These are phyloP conservation scores for Mus musculus DNA, from an alignment of 2,113 vertebrate species.

Conservation along the genomic window GRCm39 chr15:26392001-26392500, in stretches of 20 bases:
- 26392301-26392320: slow-evolving; percentile 46
- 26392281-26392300: background rate
- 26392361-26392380: background rate
- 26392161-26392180: background rate
- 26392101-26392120: background rate
- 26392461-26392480: background rate
- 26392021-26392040: background rate
- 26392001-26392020: background rate
- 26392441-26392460: background rate
- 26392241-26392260: background rate
- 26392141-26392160: background rate
- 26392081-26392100: background rate
- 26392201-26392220: background rate
- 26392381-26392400: background rate
- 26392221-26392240: background rate
- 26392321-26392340: background rate
- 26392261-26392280: background rate
- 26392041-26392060: background rate
- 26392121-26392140: background rate
- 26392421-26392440: background rate
- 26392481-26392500: background rate
- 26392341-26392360: slow-evolving; percentile 18
- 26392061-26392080: background rate
- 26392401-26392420: background rate
- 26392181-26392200: background rate